Conservation (phyloP, 2,113 vertebrate species). For the Machaerirhynchus nigripectus region DNA sequence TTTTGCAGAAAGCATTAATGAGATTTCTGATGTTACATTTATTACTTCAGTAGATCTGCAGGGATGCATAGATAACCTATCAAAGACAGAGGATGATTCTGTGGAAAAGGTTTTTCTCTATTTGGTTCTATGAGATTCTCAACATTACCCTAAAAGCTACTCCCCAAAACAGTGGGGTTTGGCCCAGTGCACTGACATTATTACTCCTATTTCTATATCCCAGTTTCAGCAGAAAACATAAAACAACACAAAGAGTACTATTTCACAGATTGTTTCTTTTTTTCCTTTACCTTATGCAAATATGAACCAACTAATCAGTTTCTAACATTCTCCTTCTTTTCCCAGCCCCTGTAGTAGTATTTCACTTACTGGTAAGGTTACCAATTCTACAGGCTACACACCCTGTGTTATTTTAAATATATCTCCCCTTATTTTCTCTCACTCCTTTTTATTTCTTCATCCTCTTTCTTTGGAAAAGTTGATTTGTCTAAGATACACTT, state of each 20-base stretch:
- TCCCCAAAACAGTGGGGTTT: not conserved
- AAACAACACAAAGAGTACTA: not conserved
- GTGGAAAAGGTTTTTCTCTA: not conserved
- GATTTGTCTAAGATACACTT: not conserved
- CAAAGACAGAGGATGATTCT: not conserved
- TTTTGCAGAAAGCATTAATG: not conserved
- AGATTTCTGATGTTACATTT: not conserved
- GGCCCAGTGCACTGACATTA: not conserved
- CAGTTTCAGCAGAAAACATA: not conserved
- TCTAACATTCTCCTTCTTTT: not conserved
- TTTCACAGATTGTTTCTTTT: not conserved
- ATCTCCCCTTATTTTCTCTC: not conserved
- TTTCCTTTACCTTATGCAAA: not conserved
- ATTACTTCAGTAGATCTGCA: not conserved
- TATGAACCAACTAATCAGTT: not conserved
- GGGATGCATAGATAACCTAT: not conserved
- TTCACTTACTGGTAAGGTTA: not conserved
- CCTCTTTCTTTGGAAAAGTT: not conserved
- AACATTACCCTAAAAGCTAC: not conserved
- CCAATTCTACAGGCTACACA: accelerated
- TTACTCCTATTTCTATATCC: not conserved
- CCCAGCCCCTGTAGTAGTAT: not conserved
- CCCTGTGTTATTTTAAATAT: not conserved
- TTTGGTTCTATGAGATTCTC: not conserved
- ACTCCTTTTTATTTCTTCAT: not conserved